A percentile compares a stretch with the other conserved stretches of the same genome.
These are phyloP conservation scores for Halichondria panicea DNA, from an alignment of 37 sponge, comb jelly and placozoan genomes.

Conservation along the genomic window DNA sequence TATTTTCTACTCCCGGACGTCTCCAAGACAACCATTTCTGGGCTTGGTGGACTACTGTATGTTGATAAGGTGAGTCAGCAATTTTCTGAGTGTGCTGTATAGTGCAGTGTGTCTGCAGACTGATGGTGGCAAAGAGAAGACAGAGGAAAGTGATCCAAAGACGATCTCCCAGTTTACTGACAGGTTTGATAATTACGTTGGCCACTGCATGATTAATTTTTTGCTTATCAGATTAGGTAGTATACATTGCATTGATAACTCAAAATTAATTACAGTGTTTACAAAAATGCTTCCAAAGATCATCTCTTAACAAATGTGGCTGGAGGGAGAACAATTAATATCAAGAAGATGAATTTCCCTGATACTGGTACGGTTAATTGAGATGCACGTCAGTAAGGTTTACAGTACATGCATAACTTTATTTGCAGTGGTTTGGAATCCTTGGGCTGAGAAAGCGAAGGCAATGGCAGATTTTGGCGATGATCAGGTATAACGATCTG, in stretches of 20 bases:
- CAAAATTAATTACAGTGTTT: conserved; percentile 47
- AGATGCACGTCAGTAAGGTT: neutral
- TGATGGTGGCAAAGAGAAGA: conserved; percentile 37
- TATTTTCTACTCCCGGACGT: conserved; percentile 82
- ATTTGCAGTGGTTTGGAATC: conserved; percentile 91
- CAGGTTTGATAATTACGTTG: too few relatives aligned
- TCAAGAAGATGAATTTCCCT: conserved; percentile 81
- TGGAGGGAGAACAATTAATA: conserved; percentile 55
- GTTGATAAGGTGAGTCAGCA: conserved; percentile 70
- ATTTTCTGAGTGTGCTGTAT: too few relatives aligned
- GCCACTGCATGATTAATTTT: too few relatives aligned
- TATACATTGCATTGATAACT: too few relatives aligned
- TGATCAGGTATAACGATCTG: conserved; percentile 68
- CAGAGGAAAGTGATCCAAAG: conserved; percentile 57
- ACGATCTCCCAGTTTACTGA: conserved; percentile 63
- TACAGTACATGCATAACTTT: neutral
- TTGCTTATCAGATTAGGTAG: too few relatives aligned
- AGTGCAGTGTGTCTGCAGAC: conserved; percentile 24
- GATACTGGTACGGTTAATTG: conserved; percentile 62
- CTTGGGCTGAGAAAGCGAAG: conserved; percentile 92
- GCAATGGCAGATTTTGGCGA: conserved; percentile 93
- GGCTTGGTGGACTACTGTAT: conserved; percentile 63
- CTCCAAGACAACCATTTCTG: conserved; percentile 75
- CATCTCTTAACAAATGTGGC: conserved; percentile 81
- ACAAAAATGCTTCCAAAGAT: conserved; percentile 47